These are phyloP conservation scores for Oceanodroma tethys DNA, from an alignment of 2,113 vertebrate species.

Conservation along the genomic window DNA sequence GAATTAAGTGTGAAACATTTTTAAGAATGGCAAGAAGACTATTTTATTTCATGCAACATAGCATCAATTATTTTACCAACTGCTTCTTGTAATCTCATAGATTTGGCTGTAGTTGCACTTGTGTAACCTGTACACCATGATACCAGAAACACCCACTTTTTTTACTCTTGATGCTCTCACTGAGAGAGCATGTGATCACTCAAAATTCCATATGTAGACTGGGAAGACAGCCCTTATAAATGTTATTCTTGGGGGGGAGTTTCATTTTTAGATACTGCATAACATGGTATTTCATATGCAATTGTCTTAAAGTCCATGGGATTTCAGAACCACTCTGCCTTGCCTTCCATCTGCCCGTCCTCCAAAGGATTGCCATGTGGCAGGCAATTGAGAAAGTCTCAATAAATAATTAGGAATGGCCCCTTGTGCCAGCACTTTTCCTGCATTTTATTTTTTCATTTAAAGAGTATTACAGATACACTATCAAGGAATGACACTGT, in stretches of 20 bases:
- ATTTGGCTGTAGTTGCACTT: neutral
- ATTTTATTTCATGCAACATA: neutral
- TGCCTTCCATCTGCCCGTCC: rapidly evolving
- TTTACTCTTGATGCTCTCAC: neutral
- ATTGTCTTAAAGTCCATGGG: neutral
- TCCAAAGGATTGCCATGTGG: neutral
- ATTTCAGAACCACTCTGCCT: neutral
- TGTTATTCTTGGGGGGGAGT: neutral
- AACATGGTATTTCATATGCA: neutral
- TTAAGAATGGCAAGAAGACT: neutral
- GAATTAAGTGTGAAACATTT: neutral
- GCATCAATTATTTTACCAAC: neutral
- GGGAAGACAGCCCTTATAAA: neutral
- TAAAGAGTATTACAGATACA: neutral
- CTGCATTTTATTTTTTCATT: neutral
- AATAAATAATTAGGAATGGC: neutral
- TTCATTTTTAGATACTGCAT: neutral
- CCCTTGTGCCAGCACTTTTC: neutral
- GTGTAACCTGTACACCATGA: neutral
- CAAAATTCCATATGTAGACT: neutral
- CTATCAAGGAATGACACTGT: neutral
- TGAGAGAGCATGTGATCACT: neutral
- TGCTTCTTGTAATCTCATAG: neutral
- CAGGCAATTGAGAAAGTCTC: neutral
- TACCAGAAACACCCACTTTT: neutral